Conservation (phyloP, 1,140 invertebrate species). For the Micrasema longulum region DNA sequence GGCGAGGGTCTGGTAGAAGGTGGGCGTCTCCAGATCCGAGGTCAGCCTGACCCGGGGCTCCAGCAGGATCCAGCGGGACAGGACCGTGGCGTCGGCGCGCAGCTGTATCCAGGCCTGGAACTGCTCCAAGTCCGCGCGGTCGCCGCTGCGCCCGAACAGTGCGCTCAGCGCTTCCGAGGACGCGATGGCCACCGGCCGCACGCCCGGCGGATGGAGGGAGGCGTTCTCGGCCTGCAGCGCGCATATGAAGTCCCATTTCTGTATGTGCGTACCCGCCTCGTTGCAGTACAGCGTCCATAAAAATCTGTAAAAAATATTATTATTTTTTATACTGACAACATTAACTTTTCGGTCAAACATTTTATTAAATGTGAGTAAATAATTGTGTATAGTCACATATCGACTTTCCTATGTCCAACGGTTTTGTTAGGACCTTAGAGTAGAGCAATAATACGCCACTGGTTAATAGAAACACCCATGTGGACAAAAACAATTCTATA, state of each 20-base stretch:
- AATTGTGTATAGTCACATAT: no score
- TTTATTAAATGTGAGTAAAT: no score
- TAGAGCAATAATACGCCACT: no score
- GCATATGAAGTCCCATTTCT: conserved; percentile 80
- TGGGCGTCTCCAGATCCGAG: conserved; percentile 87
- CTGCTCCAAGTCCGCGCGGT: conserved; percentile 77
- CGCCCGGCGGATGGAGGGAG: conserved; percentile 59
- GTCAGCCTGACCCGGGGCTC: conserved; percentile 78
- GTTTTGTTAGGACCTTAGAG: no score
- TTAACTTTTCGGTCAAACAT: no score
- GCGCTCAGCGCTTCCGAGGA: conserved; percentile 64
- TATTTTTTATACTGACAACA: neutral
- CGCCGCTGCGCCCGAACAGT: conserved; percentile 67
- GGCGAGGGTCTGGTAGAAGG: conserved; percentile 91
- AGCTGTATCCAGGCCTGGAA: conserved; percentile 76
- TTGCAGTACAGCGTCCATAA: conserved; percentile 89
- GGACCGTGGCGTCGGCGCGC: conserved; percentile 80
- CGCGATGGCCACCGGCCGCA: conserved; percentile 53
- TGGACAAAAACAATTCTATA: no score
- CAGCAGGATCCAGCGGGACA: conserved; percentile 84
- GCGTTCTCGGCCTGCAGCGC: conserved; percentile 73
- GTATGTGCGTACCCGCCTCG: conserved; percentile 80
- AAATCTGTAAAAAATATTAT: conserved; percentile 71
- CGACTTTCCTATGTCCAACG: no score
- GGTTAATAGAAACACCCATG: no score